Conservation (phyloP, 2,888 invertebrate species). For the Patella ulyssiponensis region DNA sequence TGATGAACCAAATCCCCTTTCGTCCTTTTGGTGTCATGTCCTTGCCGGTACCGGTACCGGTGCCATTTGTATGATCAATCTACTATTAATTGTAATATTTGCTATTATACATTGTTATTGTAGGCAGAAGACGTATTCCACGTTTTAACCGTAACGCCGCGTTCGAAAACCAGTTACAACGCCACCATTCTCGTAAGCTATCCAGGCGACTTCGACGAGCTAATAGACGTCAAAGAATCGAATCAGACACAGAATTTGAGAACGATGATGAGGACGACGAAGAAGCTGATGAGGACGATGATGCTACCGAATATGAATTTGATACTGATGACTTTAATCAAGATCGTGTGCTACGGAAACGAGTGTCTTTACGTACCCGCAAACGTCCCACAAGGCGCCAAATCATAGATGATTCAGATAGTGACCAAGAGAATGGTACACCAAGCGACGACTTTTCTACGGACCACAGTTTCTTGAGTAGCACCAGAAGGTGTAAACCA, state of each 20-base stretch:
- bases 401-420: not conserved
- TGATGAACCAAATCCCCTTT: no score
- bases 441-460: no score
- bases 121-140: constrained; percentile 10
- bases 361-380: not conserved
- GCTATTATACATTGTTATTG: not conserved
- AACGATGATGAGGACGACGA: constrained; percentile 29
- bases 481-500: no score
- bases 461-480: no score
- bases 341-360: not conserved
- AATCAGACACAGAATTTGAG: constrained; percentile 25
- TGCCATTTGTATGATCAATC: no score
- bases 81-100: no score
- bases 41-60: no score
- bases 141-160: constrained; percentile 58
- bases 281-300: constrained; percentile 22
- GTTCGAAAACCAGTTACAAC: constrained; percentile 54
- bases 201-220: constrained; percentile 38
- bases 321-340: not conserved
- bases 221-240: constrained; percentile 28
- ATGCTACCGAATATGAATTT: constrained; percentile 13
- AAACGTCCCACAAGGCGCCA: not conserved
- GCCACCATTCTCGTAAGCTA: constrained; percentile 46
- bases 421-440: not conserved
- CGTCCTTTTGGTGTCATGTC: no score